Base-by-base conservation (phyloP, 2,113 vertebrate genomes). In the Sander vitreus region DNA sequence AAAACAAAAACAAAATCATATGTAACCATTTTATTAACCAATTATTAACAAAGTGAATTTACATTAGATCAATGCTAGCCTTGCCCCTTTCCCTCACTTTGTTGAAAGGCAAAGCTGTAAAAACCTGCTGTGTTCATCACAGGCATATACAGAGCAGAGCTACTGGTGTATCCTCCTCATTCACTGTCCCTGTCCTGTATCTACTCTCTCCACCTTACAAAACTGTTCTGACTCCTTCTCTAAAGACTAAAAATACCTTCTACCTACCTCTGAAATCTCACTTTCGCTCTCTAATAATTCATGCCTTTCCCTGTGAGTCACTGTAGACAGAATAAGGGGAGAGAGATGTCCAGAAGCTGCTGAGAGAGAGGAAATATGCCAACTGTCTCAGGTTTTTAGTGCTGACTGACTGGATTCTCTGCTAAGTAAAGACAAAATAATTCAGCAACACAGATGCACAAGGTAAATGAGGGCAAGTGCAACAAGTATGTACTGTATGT, bases 341-440 rank as follows among this genome's bases (percentile, higher is more conserved):
- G 63, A n/a, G 59, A 47, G 71, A 47, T 69, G 76, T 83, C 83
- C 73, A 76, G 66, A 51, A 76, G 78, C 82, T 88, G 73, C 87
- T 72, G 76, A 84, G 62, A 67, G 53, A 75, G 58, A 57, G 66
- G 51, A 78, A 58, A 76, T 65, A 91, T 63, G 80, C 78, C 77
- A 81, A 73, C 66, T n/a, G 65, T 78, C 76, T 73, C 39, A 5
- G 33, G 65, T 62, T 86, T 83, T 83, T 81, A 85, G 75, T 92
- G 88, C 86, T 92, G 90, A 91, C 73, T 72, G 85, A 84, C 73
- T 58, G 63, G 62, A 83, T 88, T 91, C 78, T 84, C 62, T 87
- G 79, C 86, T 79, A 84, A 82, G 83, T 67, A 36, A 84, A 88
- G 90, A 80, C 76, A 92, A 79, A 57, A 71, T 53, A 57, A 72